Conservation (phyloP, 2,797 vertebrate genomes). For the Poecilia gillii region DNA sequence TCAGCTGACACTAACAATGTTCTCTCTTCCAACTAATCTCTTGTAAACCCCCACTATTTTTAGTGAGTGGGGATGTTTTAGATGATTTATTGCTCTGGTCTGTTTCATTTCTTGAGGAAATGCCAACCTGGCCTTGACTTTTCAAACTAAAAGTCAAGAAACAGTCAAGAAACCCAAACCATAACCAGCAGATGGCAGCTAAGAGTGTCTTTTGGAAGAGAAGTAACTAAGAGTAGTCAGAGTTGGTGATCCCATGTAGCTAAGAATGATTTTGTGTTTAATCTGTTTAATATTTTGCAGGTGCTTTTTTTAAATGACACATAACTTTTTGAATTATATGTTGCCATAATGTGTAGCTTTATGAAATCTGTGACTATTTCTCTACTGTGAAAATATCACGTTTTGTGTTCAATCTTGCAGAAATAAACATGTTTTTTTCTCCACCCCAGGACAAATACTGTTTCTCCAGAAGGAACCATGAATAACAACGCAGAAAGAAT, state of each 20-base stretch:
- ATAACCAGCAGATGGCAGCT: slow-evolving; percentile 74
- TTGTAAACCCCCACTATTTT: not conserved
- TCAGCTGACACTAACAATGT: not conserved
- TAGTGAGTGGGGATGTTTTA: not conserved
- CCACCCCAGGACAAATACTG: not conserved
- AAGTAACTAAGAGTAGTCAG: not conserved
- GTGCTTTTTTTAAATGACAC: not conserved
- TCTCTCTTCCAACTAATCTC: not conserved
- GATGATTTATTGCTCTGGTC: not conserved
- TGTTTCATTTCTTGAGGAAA: not conserved
- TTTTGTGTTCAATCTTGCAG: not conserved
- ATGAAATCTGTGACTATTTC: slow-evolving; percentile 9
- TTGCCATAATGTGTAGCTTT: not conserved
- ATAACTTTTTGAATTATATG: not conserved
- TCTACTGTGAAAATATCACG: not conserved
- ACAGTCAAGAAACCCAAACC: not conserved
- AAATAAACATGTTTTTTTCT: not conserved
- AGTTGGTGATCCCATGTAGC: not conserved
- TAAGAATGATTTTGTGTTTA: not conserved
- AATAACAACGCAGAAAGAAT: slow-evolving; percentile 11
- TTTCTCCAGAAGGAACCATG: not conserved
- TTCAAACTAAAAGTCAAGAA: not conserved
- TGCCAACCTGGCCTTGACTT: not conserved
- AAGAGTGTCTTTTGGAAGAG: slow-evolving; percentile 34
- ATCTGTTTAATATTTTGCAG: not conserved